Evolutionary conservation across 2,888 invertebrate species (phyloP), one percentile per base, ranked within the genome.

Genomic region (Cephus sareptanus): DNA sequence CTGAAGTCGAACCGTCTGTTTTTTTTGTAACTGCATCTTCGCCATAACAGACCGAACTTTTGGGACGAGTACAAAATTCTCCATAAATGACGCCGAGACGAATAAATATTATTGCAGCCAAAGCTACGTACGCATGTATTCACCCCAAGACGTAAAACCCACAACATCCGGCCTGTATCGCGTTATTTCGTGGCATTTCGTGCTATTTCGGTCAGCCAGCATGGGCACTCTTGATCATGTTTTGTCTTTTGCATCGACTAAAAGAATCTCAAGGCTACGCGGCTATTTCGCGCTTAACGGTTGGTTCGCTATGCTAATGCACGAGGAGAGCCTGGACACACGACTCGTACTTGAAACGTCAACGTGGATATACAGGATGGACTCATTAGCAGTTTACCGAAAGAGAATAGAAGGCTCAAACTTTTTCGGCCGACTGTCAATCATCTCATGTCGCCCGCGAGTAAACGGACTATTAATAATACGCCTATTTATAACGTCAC

Each of bases 291-390:
- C 71, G 71, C 31, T 34, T 31, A 33, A 71, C 71, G 34, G 34
- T 33, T 33, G 1, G 71, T 30, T 13, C 71, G 13, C 31, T 71
- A 30, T 71, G 71, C 71, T 71, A 71, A 71, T 71, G 71, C 40
- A 56, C 40, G 23, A 15, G 13, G 40, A 40, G 13, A 15, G 23
- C 23, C 23, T 56, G 23, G 3, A 33, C 31, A 33, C 31, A 33
- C 4, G 71, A 35, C 71, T 31, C 71, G 71, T 71, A 71, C 71
- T 30, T 71, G 71, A 71, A 71, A 71, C 71, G 31, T 71, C 71
- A 71, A 33, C 71, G 71, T 56, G 40, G 9, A 56, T 15, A 56
- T 6, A 56, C 40, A 56, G 2, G 15, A 56, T 23, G 40, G 23
- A 56, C 40, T 56, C 40, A 56, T 56, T 23, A 56, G 40, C 40